Evolutionary conservation across 92 coral and sea anemone genomes (phyloP).

Genomic region (Actinernus sp.): DNA sequence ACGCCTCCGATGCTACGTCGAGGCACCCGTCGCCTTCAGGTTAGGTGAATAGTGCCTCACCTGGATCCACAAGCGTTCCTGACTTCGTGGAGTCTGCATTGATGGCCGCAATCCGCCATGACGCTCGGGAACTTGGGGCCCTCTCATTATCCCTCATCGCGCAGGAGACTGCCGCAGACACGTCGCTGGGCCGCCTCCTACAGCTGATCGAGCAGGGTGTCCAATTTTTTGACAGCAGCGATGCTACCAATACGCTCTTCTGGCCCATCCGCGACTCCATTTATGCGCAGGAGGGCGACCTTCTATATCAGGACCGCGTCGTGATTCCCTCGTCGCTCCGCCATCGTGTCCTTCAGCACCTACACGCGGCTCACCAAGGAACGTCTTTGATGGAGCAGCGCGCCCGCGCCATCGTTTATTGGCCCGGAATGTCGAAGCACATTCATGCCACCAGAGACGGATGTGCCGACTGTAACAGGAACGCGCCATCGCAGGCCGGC

Average conservation of each 20-base stretch:
- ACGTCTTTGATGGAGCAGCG: no score
- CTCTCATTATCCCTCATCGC: slow-evolving; percentile 38
- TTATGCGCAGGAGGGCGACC: slow-evolving; percentile 39
- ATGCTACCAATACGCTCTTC: no score
- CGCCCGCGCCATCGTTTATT: slow-evolving; percentile 31
- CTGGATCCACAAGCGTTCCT: background rate
- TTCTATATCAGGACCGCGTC: slow-evolving; percentile 54
- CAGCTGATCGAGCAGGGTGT: no score
- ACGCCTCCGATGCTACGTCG: background rate
- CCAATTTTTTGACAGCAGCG: no score
- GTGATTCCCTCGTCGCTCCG: slow-evolving; percentile 46
- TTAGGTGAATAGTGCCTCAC: background rate
- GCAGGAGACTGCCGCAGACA: no score
- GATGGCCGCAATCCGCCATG: slow-evolving; percentile 21
- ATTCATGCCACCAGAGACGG: slow-evolving; percentile 27
- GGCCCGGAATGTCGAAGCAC: slow-evolving; percentile 31
- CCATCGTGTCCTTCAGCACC: slow-evolving; percentile 29
- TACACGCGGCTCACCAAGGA: slow-evolving; percentile 51
- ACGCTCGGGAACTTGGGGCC: slow-evolving; percentile 23
- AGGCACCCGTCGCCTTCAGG: background rate
- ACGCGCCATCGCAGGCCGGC: slow-evolving; percentile 49
- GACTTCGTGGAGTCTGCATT: slow-evolving; percentile 25
- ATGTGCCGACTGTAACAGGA: slow-evolving; percentile 47
- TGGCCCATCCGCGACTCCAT: slow-evolving; percentile 40
- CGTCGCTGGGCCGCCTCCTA: no score